Conservation (phyloP, 2,113 vertebrate species). For the Ceuthmochares aereus region DNA sequence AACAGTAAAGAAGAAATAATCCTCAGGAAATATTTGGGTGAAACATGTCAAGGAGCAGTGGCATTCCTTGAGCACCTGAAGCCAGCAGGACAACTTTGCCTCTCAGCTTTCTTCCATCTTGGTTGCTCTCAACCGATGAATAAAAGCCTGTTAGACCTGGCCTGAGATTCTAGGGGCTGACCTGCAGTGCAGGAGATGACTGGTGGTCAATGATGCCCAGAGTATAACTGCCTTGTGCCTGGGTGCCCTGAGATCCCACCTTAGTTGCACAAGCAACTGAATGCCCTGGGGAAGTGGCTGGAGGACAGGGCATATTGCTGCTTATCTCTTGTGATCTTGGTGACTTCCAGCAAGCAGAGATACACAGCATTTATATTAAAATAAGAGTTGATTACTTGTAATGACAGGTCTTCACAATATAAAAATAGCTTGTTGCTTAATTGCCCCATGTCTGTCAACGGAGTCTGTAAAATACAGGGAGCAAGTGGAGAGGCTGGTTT, state of each 20-base stretch:
- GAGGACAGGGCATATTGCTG: neutral
- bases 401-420: neutral
- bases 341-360: neutral
- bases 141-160: neutral
- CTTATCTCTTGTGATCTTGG: neutral
- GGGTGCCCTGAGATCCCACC: neutral
- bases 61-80: rapidly evolving
- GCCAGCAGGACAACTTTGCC: neutral
- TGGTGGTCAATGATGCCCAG: neutral
- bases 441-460: no score
- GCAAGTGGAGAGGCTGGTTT: neutral
- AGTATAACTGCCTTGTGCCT: neutral
- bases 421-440: neutral
- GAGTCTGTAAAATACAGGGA: neutral
- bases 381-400: neutral
- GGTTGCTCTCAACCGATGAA: neutral
- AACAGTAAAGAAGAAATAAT: neutral
- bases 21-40: neutral
- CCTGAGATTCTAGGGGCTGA: neutral
- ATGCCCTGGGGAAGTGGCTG: neutral
- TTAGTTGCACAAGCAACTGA: neutral
- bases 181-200: neutral
- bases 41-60: neutral
- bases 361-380: neutral
- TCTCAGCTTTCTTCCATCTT: neutral